Base-by-base conservation (phyloP, 2,797 vertebrate species). In the Petrocephalus schoutedeni region DNA sequence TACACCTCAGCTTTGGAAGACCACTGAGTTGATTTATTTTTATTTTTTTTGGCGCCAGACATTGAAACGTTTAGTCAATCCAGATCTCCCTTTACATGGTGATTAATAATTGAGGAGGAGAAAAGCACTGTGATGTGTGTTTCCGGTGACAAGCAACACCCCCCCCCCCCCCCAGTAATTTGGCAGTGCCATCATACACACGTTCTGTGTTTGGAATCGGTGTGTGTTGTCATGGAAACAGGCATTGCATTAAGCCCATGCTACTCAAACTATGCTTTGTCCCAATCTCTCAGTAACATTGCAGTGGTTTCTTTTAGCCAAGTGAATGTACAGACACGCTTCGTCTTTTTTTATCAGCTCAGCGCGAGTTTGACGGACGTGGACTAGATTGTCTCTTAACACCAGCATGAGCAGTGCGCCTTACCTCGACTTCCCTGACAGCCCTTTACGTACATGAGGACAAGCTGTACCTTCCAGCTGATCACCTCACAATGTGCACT, bases 401-500 rank as follows among this genome's bases (percentile, higher is more conserved):
- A 64, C 87, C 89, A 86, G 89, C 89, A 23, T 32, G 53, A 86
- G n/a, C 12, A 61, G 88, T 89, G 83, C 86, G 89, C 54, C 56
- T 89, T 91, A 91, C 92, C 92, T 90, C 88, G 92, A 90, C 80
- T 90, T 93, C 90, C 91, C 90, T 91, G 91, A 90, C 92, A 90
- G 89, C 91, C 91, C 92, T 92, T 91, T 89, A 88, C 88, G 91
- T 86, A 92, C 88, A 91, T 85, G 89, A 93, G 45, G 93, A 92
- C 94, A 92, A 93, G 94, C 92, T 94, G 92, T 93, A 94, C 97
- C 95, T 97, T 97, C 95, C 95, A 95, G 94, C 95, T 95, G 90
- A 95, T 95, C n/a, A 95, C 96, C 96, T 97, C 96, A 94, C 93
- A 92, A 92, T 94, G 96, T 97, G 97, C 96, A 97, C 97, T 97